These are phyloP conservation scores for Poicephalus meyeri DNA, from an alignment of 2,113 vertebrate genomes.

Conservation along the genomic window DNA sequence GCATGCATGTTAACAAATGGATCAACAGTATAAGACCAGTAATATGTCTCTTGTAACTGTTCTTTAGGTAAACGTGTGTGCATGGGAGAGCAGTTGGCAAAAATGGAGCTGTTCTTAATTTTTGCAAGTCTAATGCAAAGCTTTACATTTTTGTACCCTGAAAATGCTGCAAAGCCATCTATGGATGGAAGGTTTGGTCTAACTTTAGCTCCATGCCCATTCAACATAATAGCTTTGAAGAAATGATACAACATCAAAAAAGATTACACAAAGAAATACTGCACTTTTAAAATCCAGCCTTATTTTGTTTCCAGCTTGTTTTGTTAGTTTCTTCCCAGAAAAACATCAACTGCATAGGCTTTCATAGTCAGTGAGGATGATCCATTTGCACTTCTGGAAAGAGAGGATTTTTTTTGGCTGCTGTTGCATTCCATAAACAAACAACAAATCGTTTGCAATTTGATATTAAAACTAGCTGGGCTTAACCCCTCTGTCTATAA, in stretches of 20 bases:
- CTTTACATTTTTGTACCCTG: constrained; percentile 84
- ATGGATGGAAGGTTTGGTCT: constrained; percentile 90
- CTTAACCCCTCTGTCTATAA: neutral
- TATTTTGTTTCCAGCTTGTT: neutral
- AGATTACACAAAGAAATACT: neutral
- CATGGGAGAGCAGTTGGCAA: constrained; percentile 96
- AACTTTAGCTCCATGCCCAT: constrained; percentile 87
- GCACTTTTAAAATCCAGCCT: neutral
- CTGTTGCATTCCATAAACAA: constrained; percentile 37
- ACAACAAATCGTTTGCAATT: neutral
- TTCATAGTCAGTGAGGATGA: neutral
- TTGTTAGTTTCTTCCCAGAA: neutral
- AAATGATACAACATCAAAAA: constrained; percentile 27
- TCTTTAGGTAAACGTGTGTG: constrained; percentile 89
- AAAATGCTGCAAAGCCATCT: constrained; percentile 75
- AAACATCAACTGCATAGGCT: neutral
- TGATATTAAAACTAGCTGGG: neutral
- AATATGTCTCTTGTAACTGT: constrained; percentile 13
- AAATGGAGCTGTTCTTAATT: constrained; percentile 94
- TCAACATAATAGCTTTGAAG: constrained; percentile 75
- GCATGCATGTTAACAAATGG: neutral
- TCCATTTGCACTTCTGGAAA: neutral
- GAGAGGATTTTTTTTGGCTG: neutral
- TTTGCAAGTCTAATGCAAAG: constrained; percentile 88
- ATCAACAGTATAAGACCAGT: neutral